Percentiles rank a stretch among this genome's conserved stretches.
Conservation (phyloP, 35 echinoderm and acorn worm genomes). For the Chiridota heheva region DNA sequence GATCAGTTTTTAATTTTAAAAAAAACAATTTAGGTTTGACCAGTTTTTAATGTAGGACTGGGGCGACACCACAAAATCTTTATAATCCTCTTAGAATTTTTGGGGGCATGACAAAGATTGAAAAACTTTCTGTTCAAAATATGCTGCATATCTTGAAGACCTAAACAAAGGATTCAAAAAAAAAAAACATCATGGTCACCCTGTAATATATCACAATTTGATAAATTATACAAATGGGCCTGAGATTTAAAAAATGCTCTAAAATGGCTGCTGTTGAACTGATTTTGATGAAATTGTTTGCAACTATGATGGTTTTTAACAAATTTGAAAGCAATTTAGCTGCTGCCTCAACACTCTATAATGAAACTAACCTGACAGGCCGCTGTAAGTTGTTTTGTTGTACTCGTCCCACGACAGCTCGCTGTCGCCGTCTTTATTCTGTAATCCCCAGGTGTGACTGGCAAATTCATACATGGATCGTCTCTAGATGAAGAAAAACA, state of each 20-base stretch:
- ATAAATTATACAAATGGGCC: background rate
- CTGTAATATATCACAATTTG: background rate
- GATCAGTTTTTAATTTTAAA: no score
- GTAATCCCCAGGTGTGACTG: constrained; percentile 36
- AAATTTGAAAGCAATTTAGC: no score
- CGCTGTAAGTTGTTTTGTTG: constrained; percentile 70
- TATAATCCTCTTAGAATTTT: no score
- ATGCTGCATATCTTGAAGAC: no score
- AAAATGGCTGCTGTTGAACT: background rate
- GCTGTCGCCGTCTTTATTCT: constrained; percentile 59
- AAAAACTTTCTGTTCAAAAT: no score
- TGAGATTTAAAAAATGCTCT: background rate
- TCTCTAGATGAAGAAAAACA: constrained; percentile 46
- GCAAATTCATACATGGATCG: constrained; percentile 50
- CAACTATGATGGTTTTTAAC: background rate
- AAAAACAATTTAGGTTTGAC: no score
- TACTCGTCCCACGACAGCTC: constrained; percentile 66
- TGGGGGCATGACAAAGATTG: no score
- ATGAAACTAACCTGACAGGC: constrained; percentile 53
- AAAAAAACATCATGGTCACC: background rate
- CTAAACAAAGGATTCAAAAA: no score
- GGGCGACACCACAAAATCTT: no score
- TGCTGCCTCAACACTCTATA: background rate
- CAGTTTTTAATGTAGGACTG: no score
- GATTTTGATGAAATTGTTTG: background rate